Evolutionary conservation across 2,797 vertebrate genomes (phyloP).

Genomic region (Apogon hyalosoma): DNA sequence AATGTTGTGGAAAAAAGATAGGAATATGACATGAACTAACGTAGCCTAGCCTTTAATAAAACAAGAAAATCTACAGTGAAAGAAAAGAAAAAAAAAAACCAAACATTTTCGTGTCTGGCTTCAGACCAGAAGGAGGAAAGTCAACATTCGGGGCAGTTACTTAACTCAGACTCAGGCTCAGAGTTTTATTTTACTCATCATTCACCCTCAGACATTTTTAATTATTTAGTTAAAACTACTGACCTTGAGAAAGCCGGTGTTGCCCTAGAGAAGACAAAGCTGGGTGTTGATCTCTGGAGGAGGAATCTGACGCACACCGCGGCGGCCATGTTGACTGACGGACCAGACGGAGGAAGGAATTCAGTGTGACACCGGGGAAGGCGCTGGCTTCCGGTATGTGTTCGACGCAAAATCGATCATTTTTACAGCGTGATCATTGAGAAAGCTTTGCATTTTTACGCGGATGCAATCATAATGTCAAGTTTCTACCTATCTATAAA

Average conservation of each 20-base stretch:
- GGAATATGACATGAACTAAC: too few relatives aligned
- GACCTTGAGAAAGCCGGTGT: slow-evolving; percentile 66
- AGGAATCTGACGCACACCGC: slow-evolving; percentile 53
- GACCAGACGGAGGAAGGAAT: slow-evolving; percentile 39
- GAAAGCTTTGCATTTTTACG: too few relatives aligned
- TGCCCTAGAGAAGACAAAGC: slow-evolving; percentile 47
- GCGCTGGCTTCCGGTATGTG: slow-evolving; percentile 52
- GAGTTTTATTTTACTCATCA: too few relatives aligned
- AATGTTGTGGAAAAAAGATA: too few relatives aligned
- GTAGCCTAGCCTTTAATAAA: too few relatives aligned
- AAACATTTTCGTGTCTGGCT: neutral
- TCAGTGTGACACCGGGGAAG: slow-evolving; percentile 50
- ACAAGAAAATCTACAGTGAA: too few relatives aligned
- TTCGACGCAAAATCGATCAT: slow-evolving; percentile 36
- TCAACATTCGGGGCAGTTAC: neutral
- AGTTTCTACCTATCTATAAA: too few relatives aligned
- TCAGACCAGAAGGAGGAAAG: neutral
- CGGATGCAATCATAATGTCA: too few relatives aligned
- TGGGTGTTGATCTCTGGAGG: slow-evolving; percentile 56
- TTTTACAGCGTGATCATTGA: neutral
- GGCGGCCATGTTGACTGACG: slow-evolving; percentile 69
- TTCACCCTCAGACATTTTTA: too few relatives aligned
- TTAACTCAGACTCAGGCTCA: neutral
- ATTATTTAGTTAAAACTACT: neutral
- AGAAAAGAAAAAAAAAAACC: too few relatives aligned